Evolutionary conservation across 1,140 invertebrate genomes (phyloP), one percentile per base, ranked within the genome.

Genomic region (Heliconius congener): DNA sequence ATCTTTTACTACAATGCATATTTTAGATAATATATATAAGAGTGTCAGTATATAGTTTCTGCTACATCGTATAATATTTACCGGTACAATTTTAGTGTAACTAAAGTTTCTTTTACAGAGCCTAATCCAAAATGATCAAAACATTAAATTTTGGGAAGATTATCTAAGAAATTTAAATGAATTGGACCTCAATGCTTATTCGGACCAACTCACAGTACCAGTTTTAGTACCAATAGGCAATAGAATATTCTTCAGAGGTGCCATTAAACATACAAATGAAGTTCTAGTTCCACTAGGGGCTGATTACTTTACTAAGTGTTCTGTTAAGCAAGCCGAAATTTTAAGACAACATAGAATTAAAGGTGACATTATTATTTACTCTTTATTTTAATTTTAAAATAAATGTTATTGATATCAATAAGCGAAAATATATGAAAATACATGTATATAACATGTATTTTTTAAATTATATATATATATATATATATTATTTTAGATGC

Each of bases 191-290:
- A 87, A 79, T 80, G 55, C 83, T 16, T 95, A 85, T 76, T 86
- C 85, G 34, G 90, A 94, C 50, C 91, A 90, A 71, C 81, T 96
- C 37, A 93, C 91, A 79, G 91, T 95, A 23, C 89, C 94, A 19
- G 89, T 95, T n/a, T 85, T 96, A 93, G 96, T 97, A 16, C 97
- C 97, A 27, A 94, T 97, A 83, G 96, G 96, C 11, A 95, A 93
- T 27, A 94, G 95, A 84, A 96, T 97, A 37, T 95, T 97, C 27
- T 96, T 97, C 92, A 96, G 96, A 84, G 97, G 97, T 39, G 93
- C 95, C 82, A 85, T 97, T 5, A 95, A 96, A 55, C 96, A 97
- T 85, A 97, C 97, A 23, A 97, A 97, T 94, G 97, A 97, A 94
- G 95, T 98, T 9, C 91, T 96, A 73, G 96, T 97, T 13, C 91